Evolutionary conservation across 2,797 vertebrate genomes (phyloP).

Genomic region (Heteromormyrus szaboi): DNA sequence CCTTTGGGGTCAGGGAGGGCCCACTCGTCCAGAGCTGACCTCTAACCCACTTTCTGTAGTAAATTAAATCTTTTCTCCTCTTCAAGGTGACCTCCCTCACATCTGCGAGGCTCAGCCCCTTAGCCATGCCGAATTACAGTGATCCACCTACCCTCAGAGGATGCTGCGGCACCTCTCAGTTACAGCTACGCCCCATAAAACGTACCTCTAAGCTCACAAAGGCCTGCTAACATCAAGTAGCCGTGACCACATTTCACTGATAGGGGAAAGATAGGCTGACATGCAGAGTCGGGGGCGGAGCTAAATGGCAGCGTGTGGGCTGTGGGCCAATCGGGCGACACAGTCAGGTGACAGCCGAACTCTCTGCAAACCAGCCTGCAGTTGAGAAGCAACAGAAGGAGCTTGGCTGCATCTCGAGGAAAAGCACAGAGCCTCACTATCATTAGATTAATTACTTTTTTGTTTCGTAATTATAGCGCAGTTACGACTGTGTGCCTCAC

Average conservation of each 20-base stretch:
- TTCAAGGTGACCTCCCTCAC: not conserved
- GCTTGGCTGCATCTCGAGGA: not conserved
- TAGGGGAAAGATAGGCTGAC: not conserved
- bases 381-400: not conserved
- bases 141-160: not conserved
- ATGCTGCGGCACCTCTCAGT: not conserved
- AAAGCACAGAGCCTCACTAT: not conserved
- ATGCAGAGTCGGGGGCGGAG: not conserved
- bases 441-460: conserved; percentile 17
- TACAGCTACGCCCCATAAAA: not conserved
- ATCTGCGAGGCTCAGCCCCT: not conserved
- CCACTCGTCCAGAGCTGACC: not conserved
- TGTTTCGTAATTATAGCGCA: conserved; percentile 5
- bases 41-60: not conserved
- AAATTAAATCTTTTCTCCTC: not conserved
- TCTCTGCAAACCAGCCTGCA: not conserved
- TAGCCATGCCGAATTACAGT: not conserved
- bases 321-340: not conserved
- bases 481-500: not conserved
- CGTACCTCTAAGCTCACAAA: not conserved
- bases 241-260: not conserved
- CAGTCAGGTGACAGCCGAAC: not conserved
- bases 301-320: not conserved
- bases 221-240: not conserved
- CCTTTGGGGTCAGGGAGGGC: not conserved